Base-by-base conservation (phyloP, 2,113 vertebrate species). In the Ibidorhyncha struthersii region DNA sequence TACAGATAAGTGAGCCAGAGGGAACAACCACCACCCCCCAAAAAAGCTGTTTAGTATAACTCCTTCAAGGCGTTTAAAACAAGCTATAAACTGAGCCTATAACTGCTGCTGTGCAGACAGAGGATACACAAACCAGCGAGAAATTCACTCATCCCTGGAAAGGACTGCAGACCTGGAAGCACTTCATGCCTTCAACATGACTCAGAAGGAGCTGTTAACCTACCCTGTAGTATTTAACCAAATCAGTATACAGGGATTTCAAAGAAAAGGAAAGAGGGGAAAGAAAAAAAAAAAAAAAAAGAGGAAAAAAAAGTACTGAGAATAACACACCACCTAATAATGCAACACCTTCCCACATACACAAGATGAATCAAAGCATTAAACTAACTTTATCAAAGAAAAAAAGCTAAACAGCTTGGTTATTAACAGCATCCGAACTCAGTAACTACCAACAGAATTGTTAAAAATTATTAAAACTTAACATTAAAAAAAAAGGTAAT, bases 121-220 rank as follows among this genome's bases (percentile, higher is more conserved):
- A 63, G 52, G 76, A 76, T 66, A 78, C 53, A 67, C 18, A 79
- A 52, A 67, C 9, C 19, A 11, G 73, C 2, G 2, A 72, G 70
- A 50, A 89, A 45, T 50, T 79, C 0, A 0, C 41, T 89, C 76
- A 65, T 71, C 89, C 83, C 43, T 61, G 82, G 70, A 94, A 96
- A 87, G 78, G 83, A 62, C 78, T 73, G 53, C 73, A 87, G 82
- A 90, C 87, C 79, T 91, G 78, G 87, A 93, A 94, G 26, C n/a
- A 50, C 66, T 66, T 89, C 94, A 82, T 93, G 67, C 91, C 58
- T 91, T 87, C 13, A 30, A 36, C 43, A 41, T 96, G 96, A 97
- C 73, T 97, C 95, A 96, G 67, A 69, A 52, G 65, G 29, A 86
- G 78, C n/a, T 73, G 49, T 72, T 81, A 94, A 83, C 41, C 72